Base-by-base conservation (phyloP, 2,888 invertebrate species). In the Leptinotarsa haldemani region DNA sequence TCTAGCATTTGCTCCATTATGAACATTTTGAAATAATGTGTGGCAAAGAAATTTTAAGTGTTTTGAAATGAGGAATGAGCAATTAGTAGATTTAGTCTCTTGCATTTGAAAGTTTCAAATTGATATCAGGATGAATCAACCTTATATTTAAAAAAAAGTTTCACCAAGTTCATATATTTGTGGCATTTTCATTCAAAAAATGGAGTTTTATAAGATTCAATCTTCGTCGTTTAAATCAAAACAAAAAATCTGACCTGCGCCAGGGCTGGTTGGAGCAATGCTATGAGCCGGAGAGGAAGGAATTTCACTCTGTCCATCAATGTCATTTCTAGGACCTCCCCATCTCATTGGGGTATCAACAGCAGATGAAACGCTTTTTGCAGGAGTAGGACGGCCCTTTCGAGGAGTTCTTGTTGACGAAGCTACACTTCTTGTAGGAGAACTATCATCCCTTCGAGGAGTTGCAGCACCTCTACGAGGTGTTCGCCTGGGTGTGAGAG, bases 261-360 rank as follows among this genome's bases (percentile, higher is more conserved):
- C 86, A 20, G 87, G 87, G 80, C 87, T 88, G 30, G 86, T 86
- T n/a, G 85, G 84, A 18, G 85, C 84, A 66, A 85, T 73, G 77
- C 83, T 85, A 40, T 83, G 84, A n/a, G 85, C 84, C 13, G 90
- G 89, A 4, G 89, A 88, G 13, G 86, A 82, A 9, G 85, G 85
- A 63, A 85, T 80, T 16, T 87, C 87, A 30, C 80, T 79, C 48
- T 81, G 81, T 5, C 84, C 86, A 9, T 85, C 85, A 50, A 84
- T 83, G 70, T 82, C 84, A n/a, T 84, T 80, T 30, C 84, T 83
- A 53, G 83, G 83, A 48, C 79, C 84, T 47, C 88, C 89, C 89
- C 89, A 90, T 82, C 89, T 82, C 83, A 89, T 85, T 0, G 90
- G 90, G 46, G 86, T 86, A 73, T 82, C 80, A 20, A 83, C 78